Conservation (phyloP, 2,888 invertebrate genomes). For the Aspidiotus destructor region DNA sequence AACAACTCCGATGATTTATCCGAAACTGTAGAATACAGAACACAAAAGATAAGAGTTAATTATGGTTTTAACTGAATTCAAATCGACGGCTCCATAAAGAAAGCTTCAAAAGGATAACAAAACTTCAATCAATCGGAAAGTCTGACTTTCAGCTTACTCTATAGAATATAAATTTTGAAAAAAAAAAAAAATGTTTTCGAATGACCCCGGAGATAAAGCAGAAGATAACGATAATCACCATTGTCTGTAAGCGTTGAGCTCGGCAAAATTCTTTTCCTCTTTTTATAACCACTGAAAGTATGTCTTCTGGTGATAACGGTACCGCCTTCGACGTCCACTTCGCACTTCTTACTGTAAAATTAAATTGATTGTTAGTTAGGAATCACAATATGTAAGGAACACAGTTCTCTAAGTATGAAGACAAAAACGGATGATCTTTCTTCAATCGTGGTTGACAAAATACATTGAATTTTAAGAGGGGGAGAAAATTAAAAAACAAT, state of each 20-base stretch:
- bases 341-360: conserved; percentile 6
- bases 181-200: neutral
- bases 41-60: neutral
- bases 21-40: neutral
- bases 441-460: too few species aligned
- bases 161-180: neutral
- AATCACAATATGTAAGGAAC: too few species aligned
- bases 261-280: conserved; percentile 20
- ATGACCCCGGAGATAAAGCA: neutral
- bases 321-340: conserved; percentile 13
- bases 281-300: conserved; percentile 24
- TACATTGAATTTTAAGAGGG: too few species aligned
- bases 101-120: neutral
- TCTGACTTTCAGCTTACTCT: neutral
- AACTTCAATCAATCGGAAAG: neutral
- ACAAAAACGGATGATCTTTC: neutral
- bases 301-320: conserved; percentile 12
- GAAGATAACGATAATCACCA: neutral
- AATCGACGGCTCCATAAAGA: too few species aligned
- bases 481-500: too few species aligned
- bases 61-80: too few species aligned
- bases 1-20: conserved; percentile 11
- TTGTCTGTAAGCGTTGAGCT: neutral
- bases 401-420: too few species aligned
- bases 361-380: too few species aligned